Conservation (phyloP, 2,113 vertebrate species). For the Pituophis catenifer region DNA sequence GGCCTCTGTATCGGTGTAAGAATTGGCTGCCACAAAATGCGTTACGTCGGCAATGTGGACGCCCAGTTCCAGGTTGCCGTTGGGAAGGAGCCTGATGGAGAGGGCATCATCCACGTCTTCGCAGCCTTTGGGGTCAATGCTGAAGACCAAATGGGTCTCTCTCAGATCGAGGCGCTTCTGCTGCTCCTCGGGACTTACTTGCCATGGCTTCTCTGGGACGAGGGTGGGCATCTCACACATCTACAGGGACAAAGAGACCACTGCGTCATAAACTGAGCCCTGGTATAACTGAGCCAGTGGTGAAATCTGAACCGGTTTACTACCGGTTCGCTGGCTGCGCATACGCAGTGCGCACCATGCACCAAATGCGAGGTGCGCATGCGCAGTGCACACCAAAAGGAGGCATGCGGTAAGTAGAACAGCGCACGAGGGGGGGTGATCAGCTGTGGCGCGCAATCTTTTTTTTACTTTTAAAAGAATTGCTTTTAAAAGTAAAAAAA, state of each 20-base stretch:
- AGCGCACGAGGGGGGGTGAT: too few relatives aligned
- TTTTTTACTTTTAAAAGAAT: too few relatives aligned
- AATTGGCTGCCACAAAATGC: slow-evolving; percentile 84
- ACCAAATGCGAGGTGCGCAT: too few relatives aligned
- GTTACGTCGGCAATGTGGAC: slow-evolving; percentile 97
- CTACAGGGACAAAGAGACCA: slow-evolving; percentile 62
- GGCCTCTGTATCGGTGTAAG: slow-evolving; percentile 87
- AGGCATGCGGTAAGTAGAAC: too few relatives aligned
- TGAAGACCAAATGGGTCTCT: slow-evolving; percentile 86
- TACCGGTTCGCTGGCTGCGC: too few relatives aligned
- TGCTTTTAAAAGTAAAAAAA: too few relatives aligned
- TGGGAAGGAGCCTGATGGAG: slow-evolving; percentile 75
- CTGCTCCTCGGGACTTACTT: slow-evolving; percentile 65
- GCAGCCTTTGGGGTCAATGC: slow-evolving; percentile 90
- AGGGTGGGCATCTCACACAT: slow-evolving; percentile 87
- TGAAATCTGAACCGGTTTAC: too few relatives aligned
- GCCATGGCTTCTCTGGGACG: slow-evolving; percentile 81
- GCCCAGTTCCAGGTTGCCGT: slow-evolving; percentile 82
- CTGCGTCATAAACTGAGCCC: too few relatives aligned
- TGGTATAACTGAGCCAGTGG: too few relatives aligned
- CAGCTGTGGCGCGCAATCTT: too few relatives aligned
- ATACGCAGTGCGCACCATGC: too few relatives aligned
- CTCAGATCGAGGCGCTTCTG: slow-evolving; percentile 69
- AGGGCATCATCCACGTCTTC: slow-evolving; percentile 94
- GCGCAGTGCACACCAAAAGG: too few relatives aligned